Evolutionary conservation across 1,140 invertebrate genomes (phyloP).

Genomic region (Eulimnadia texana): DNA sequence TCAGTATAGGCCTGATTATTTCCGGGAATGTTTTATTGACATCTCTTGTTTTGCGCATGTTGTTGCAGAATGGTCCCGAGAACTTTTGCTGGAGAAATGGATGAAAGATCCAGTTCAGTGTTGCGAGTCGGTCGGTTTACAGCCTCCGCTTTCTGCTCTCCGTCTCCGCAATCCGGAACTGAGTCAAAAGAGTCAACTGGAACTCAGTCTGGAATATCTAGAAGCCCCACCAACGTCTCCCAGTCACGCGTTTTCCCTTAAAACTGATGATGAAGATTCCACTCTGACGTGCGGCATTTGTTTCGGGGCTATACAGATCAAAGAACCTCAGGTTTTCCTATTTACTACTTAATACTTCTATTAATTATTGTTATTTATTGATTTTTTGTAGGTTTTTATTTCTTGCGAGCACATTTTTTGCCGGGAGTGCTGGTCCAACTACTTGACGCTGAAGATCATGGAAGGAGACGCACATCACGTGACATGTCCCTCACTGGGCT

Average conservation of each 20-base stretch:
- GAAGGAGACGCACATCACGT: constrained; percentile 52
- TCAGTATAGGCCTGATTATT: not conserved
- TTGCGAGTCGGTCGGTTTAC: constrained; percentile 50
- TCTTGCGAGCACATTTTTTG: constrained; percentile 50
- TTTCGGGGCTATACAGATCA: constrained; percentile 24
- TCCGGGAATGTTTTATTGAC: not conserved
- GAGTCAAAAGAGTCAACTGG: not conserved
- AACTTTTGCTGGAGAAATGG: constrained; percentile 51
- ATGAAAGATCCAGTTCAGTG: constrained; percentile 49
- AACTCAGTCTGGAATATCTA: constrained; percentile 5
- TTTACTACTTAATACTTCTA: not conserved
- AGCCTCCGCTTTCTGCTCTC: constrained; percentile 38
- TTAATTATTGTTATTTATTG: not conserved
- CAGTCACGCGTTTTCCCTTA: not conserved
- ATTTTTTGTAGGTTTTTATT: constrained; percentile 31
- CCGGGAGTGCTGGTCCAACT: constrained; percentile 47
- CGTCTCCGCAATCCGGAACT: not conserved
- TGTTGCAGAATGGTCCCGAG: constrained; percentile 51
- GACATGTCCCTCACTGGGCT: constrained; percentile 48
- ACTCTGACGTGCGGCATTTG: constrained; percentile 47
- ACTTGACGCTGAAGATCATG: constrained; percentile 49
- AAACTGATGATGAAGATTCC: not conserved
- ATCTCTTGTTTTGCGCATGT: not conserved
- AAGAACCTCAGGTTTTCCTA: not conserved
- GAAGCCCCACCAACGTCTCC: not conserved